Percentiles rank a stretch among this genome's conserved stretches.
Conservation (phyloP, 2,113 vertebrate genomes). For the Speoplatyrhinus poulsoni region DNA sequence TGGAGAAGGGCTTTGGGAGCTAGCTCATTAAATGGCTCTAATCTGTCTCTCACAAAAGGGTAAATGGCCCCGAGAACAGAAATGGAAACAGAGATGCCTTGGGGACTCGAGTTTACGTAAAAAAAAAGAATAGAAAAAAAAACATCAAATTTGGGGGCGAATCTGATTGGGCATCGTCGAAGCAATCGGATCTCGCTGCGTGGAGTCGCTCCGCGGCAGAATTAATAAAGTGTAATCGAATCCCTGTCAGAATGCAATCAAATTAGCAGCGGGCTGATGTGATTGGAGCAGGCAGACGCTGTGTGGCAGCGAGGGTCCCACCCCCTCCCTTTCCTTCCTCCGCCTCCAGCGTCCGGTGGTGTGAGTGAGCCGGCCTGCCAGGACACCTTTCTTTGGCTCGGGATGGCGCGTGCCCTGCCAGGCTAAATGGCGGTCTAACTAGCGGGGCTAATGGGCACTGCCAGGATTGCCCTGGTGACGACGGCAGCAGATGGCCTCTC, state of each 20-base stretch:
- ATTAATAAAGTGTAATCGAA: slow-evolving; percentile 73
- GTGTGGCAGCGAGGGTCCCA: neutral
- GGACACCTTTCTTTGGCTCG: slow-evolving; percentile 52
- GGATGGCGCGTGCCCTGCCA: slow-evolving; percentile 45
- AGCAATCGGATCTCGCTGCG: slow-evolving; percentile 62
- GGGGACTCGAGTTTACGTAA: slow-evolving; percentile 40
- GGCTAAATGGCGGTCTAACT: slow-evolving; percentile 63
- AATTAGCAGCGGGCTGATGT: slow-evolving; percentile 56
- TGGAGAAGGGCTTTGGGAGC: slow-evolving; percentile 18
- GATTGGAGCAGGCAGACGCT: slow-evolving; percentile 66
- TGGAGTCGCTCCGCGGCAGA: slow-evolving; percentile 63
- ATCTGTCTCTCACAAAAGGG: slow-evolving; percentile 26
- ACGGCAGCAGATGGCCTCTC: slow-evolving; percentile 41
- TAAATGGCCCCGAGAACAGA: slow-evolving; percentile 8
- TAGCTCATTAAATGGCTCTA: slow-evolving; percentile 26
- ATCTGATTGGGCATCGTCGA: slow-evolving; percentile 65
- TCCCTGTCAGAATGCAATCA: slow-evolving; percentile 60
- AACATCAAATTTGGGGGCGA: slow-evolving; percentile 60
- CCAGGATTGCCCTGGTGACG: slow-evolving; percentile 50
- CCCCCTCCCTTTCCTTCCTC: too few species aligned
- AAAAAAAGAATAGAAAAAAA: slow-evolving; percentile 67
- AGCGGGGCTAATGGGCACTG: slow-evolving; percentile 54
- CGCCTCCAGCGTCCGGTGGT: neutral
- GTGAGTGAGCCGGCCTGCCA: slow-evolving; percentile 28
- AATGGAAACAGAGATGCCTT: slow-evolving; percentile 27